Evolutionary conservation across 2,113 vertebrate species (phyloP).

Genomic region (Telmatochromis sp.): DNA sequence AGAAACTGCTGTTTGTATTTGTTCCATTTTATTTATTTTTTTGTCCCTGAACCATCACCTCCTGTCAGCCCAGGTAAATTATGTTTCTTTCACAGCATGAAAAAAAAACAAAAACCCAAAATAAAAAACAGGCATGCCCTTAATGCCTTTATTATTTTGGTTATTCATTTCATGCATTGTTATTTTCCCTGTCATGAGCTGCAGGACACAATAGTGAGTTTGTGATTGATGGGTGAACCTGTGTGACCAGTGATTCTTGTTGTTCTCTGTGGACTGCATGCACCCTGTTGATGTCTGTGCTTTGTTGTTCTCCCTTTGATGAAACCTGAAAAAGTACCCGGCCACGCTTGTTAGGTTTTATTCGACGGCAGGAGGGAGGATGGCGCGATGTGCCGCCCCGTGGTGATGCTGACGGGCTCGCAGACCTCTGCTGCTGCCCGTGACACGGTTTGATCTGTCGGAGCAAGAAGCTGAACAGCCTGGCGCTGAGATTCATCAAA

Average conservation of each 20-base stretch:
- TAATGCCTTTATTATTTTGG: slow-evolving; percentile 5
- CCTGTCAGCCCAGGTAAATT: neutral
- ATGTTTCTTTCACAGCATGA: neutral
- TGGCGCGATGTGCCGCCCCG: neutral
- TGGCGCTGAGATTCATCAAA: neutral
- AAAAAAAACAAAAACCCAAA: neutral
- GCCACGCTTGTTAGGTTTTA: slow-evolving; percentile 2
- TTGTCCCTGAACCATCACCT: neutral
- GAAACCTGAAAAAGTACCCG: neutral
- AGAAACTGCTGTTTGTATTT: neutral
- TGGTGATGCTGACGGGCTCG: neutral
- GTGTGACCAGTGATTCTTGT: neutral
- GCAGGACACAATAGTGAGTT: neutral
- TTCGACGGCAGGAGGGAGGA: neutral
- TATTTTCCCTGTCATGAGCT: neutral
- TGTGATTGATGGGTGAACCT: neutral
- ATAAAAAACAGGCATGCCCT: neutral
- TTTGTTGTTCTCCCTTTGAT: neutral
- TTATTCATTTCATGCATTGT: neutral
- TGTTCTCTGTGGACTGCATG: neutral
- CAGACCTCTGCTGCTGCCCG: neutral
- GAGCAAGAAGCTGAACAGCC: neutral
- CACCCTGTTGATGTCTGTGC: neutral
- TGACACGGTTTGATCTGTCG: neutral
- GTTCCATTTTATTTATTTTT: neutral